Percentiles rank a stretch among this genome's conserved stretches.
Evolutionary conservation across 2,888 invertebrate species (phyloP).

Genomic region (Meliscaeva auricollis): DNA sequence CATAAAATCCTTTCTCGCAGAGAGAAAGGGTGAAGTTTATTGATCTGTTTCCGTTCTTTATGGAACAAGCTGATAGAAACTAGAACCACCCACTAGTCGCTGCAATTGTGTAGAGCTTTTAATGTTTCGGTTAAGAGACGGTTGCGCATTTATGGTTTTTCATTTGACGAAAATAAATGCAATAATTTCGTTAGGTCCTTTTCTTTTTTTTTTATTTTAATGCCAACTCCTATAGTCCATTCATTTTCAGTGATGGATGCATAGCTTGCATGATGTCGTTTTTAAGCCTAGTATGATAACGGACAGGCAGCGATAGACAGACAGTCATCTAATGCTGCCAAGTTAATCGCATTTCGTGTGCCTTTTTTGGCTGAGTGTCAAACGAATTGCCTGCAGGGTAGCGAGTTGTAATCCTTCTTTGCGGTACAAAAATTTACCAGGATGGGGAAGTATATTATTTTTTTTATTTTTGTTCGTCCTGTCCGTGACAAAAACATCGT

Average conservation of each 20-base stretch:
- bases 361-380: slow-evolving; percentile 61
- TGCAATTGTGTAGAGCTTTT: slow-evolving; percentile 4
- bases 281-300: slow-evolving; percentile 10
- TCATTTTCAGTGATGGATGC: slow-evolving; percentile 53
- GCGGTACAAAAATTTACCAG: slow-evolving; percentile 20
- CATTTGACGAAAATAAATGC: slow-evolving; percentile 42
- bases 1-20: slow-evolving; percentile 34
- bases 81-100: slow-evolving; percentile 17
- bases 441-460: neutral
- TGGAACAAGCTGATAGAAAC: slow-evolving; percentile 15
- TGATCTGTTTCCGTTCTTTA: slow-evolving; percentile 56
- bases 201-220: neutral
- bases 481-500: slow-evolving; percentile 51
- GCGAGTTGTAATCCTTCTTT: slow-evolving; percentile 55
- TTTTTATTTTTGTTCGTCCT: slow-evolving; percentile 13
- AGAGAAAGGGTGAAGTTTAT: slow-evolving; percentile 45
- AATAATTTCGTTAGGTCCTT: neutral
- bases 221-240: neutral
- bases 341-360: slow-evolving; percentile 64
- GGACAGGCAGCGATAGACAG: slow-evolving; percentile 29
- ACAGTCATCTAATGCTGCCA: slow-evolving; percentile 40
- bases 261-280: slow-evolving; percentile 22
- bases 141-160: slow-evolving; percentile 41
- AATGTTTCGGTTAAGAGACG: slow-evolving; percentile 32
- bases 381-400: slow-evolving; percentile 23